Conservation (phyloP, 2,113 vertebrate species). For the Equus quagga region DNA sequence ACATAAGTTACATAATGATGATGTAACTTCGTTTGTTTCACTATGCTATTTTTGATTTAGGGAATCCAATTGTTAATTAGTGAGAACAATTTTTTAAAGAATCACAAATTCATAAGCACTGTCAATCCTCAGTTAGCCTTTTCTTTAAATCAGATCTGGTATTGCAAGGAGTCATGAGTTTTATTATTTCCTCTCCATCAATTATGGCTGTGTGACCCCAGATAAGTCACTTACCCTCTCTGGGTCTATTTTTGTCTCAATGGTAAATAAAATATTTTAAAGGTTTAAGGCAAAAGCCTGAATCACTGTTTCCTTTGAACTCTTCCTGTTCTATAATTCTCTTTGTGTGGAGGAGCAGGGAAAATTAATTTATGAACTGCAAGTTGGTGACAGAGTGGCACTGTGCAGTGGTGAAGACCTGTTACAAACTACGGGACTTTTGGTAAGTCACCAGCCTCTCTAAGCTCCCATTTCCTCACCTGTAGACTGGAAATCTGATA, state of each 20-base stretch:
- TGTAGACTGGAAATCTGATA: neutral
- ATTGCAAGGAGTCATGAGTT: neutral
- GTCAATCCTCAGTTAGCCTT: neutral
- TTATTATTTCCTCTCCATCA: neutral
- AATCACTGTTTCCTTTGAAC: neutral
- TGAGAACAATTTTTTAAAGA: neutral
- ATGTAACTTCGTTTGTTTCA: neutral
- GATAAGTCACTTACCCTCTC: neutral
- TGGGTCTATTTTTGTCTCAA: slow-evolving; percentile 17
- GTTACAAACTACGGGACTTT: neutral
- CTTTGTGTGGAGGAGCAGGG: neutral
- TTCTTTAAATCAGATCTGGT: neutral
- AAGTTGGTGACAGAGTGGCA: neutral
- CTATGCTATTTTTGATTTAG: slow-evolving; percentile 6
- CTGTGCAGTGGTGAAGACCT: neutral
- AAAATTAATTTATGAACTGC: slow-evolving; percentile 26
- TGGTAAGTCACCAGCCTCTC: neutral
- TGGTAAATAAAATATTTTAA: slow-evolving; percentile 43
- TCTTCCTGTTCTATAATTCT: neutral
- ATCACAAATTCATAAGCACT: neutral
- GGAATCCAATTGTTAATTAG: neutral
- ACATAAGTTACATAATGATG: neutral
- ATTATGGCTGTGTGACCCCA: neutral
- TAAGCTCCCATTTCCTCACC: neutral
- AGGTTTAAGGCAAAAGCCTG: neutral